Evolutionary conservation across 2,113 vertebrate genomes (phyloP).

Genomic region (Seriola aureovittata): DNA sequence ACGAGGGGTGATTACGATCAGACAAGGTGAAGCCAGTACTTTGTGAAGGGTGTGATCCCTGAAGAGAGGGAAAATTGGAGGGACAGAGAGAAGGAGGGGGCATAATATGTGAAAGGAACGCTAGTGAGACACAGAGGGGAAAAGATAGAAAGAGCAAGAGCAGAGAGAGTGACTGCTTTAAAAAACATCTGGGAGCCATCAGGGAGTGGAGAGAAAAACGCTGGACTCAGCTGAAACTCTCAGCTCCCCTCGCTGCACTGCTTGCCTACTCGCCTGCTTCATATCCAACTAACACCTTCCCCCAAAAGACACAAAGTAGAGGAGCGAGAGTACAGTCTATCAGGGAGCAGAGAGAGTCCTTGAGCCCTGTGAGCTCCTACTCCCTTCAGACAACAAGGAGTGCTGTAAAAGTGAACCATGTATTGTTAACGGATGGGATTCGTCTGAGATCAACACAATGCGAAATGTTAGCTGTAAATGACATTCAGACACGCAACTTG

Average conservation of each 20-base stretch:
- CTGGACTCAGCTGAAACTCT: constrained; percentile 80
- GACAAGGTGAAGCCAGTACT: constrained; percentile 70
- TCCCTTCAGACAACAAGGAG: constrained; percentile 24
- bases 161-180: constrained; percentile 59
- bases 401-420: constrained; percentile 26
- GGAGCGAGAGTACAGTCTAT: constrained; percentile 42
- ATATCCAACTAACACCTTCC: constrained; percentile 73
- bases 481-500: constrained; percentile 41
- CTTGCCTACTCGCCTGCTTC: constrained; percentile 65
- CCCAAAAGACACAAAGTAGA: constrained; percentile 60
- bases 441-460: constrained; percentile 23
- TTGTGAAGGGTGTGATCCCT: constrained; percentile 63
- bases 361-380: constrained; percentile 37
- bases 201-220: constrained; percentile 73
- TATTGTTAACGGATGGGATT: constrained; percentile 39
- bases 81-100: constrained; percentile 29
- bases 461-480: constrained; percentile 41
- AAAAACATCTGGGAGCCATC: constrained; percentile 85
- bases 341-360: constrained; percentile 45
- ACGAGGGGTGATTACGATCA: constrained; percentile 66
- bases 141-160: constrained; percentile 45
- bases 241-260: constrained; percentile 49
- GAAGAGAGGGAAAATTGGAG: constrained; percentile 56
- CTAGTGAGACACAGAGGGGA: constrained; percentile 18
- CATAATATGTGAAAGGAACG: constrained; percentile 37